A percentile compares a stretch with the other conserved stretches of the same genome.
These are phyloP conservation scores for Cenopis cana DNA, from an alignment of 2,888 invertebrate genomes.

Conservation along the genomic window DNA sequence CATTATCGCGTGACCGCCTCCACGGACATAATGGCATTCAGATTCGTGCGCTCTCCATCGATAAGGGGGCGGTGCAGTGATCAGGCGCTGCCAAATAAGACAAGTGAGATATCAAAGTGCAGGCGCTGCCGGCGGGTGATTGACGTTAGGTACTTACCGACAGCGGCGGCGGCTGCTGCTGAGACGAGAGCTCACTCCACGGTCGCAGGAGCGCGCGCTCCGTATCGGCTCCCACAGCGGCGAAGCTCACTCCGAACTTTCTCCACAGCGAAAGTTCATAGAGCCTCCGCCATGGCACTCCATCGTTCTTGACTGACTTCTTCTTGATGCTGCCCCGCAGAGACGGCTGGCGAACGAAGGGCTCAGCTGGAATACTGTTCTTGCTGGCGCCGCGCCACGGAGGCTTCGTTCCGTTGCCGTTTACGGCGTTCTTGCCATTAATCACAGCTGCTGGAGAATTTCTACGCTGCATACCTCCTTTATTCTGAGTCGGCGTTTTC, in stretches of 20 bases:
- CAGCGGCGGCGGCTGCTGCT: conserved; percentile 63
- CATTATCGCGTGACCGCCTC: conserved; percentile 58
- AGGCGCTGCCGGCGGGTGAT: conserved; percentile 62
- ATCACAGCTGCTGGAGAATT: conserved; percentile 61
- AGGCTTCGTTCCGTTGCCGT: conserved; percentile 70
- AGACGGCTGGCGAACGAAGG: conserved; percentile 73
- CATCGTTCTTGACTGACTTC: conserved; percentile 71
- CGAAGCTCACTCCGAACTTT: conserved; percentile 80
- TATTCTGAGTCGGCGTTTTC: conserved; percentile 62
- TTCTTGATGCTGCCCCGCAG: conserved; percentile 77
- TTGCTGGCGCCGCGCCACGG: conserved; percentile 78
- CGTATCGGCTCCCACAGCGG: conserved; percentile 71
- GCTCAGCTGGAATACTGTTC: conserved; percentile 65
- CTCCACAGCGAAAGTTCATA: conserved; percentile 84
- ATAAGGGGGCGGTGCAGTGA: conserved; percentile 59
- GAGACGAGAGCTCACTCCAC: conserved; percentile 73
- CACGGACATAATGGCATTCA: conserved; percentile 54
- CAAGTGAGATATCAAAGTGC: conserved; percentile 67
- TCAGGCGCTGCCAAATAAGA: conserved; percentile 70
- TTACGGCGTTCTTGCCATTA: conserved; percentile 62
- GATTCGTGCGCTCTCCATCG: conserved; percentile 58
- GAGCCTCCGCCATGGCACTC: conserved; percentile 83
- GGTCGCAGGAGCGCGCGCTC: conserved; percentile 75
- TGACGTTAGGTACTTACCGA: conserved; percentile 76
- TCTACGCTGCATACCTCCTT: conserved; percentile 66